Percentiles rank a stretch among this genome's conserved stretches.
These are phyloP conservation scores for Anguilla obscura DNA, from an alignment of 2,797 vertebrate species.

Conservation along the genomic window DNA sequence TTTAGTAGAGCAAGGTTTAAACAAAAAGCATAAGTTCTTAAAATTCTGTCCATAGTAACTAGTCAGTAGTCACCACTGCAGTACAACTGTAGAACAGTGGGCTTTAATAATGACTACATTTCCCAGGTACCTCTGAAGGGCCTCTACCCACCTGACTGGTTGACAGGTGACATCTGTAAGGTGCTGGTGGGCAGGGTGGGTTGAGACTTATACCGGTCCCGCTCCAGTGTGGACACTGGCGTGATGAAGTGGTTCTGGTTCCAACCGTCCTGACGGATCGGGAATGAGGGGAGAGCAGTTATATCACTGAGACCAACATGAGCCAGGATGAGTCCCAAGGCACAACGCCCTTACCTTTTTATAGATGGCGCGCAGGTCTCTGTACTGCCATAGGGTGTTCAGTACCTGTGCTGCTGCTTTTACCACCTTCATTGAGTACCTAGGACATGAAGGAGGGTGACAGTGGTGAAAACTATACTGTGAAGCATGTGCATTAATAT, in stretches of 20 bases:
- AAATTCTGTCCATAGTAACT: neutral
- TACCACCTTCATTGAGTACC: slow-evolving; percentile 95
- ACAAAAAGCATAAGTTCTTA: neutral
- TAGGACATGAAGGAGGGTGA: slow-evolving; percentile 52
- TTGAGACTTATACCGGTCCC: slow-evolving; percentile 93
- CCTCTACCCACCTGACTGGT: slow-evolving; percentile 83
- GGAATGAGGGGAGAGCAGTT: neutral
- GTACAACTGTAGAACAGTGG: neutral
- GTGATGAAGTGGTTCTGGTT: slow-evolving; percentile 99
- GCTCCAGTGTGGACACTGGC: slow-evolving; percentile 91
- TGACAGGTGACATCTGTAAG: slow-evolving; percentile 91
- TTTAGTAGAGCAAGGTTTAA: neutral
- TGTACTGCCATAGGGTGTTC: slow-evolving; percentile 96
- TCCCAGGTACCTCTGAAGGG: slow-evolving; percentile 3
- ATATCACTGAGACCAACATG: neutral
- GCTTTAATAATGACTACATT: slow-evolving; percentile 10
- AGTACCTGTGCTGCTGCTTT: slow-evolving; percentile 96
- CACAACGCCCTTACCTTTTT: slow-evolving; percentile 83
- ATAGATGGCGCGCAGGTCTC: slow-evolving; percentile 95
- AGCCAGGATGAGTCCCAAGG: neutral
- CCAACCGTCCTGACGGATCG: slow-evolving; percentile 87
- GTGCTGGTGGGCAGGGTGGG: slow-evolving; percentile 86
- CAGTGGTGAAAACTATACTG: neutral
- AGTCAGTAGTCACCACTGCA: neutral
- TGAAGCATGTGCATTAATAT: neutral